phyloP scores from a whole-genome alignment of 1,140 invertebrate species.

The Oryctes rhinoceros region DNA sequence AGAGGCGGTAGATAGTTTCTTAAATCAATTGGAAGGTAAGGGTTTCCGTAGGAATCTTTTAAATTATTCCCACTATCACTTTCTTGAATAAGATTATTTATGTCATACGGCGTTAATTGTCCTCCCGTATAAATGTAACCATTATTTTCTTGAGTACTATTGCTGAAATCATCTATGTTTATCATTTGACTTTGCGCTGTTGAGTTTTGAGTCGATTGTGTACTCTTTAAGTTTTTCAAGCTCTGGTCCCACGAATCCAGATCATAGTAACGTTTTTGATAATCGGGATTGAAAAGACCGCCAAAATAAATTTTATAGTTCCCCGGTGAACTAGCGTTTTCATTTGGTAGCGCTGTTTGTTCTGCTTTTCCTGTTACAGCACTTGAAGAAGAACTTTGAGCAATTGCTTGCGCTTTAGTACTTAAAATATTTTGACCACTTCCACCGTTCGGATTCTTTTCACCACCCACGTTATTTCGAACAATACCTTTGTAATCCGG shows the following conservation, averaged over 20 bases:
- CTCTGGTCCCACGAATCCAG: not conserved
- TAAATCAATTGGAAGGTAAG: not conserved
- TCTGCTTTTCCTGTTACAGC: not conserved
- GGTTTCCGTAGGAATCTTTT: conserved; percentile 7
- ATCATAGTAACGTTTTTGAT: conserved; percentile 19
- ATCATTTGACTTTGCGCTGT: not conserved
- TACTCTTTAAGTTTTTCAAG: not conserved
- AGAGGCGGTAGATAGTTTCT: conserved; percentile 4
- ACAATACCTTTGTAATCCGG: not conserved
- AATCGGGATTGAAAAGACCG: not conserved
- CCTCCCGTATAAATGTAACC: no score
- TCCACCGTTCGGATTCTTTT: not conserved
- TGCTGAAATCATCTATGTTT: not conserved
- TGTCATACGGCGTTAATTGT: no score
- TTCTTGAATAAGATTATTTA: not conserved
- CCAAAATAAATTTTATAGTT: conserved; percentile 18
- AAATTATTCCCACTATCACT: not conserved
- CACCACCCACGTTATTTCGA: no score
- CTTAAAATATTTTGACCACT: not conserved
- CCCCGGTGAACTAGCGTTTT: no score
- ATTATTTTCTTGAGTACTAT: no score
- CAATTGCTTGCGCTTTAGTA: not conserved
- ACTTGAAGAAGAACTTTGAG: not conserved
- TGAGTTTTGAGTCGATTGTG: not conserved
- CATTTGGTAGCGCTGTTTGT: not conserved